Evolutionary conservation across 2,888 invertebrate species (phyloP), one percentile per base, ranked within the genome.

Genomic region (Gari tellinella): DNA sequence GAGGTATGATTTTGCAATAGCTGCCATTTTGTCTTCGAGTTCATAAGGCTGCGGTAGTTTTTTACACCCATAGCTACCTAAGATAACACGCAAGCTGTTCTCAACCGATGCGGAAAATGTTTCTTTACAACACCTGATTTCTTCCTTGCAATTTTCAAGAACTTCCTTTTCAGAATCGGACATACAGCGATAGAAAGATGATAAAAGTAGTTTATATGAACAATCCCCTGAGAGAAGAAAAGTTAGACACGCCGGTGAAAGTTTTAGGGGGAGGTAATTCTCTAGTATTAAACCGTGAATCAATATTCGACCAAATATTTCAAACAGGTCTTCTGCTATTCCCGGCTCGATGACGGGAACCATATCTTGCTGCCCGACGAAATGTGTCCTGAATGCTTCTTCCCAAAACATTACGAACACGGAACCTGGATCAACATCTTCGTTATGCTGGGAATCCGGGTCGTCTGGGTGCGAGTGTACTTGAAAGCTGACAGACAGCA

Each of bases 321-420:
- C 40, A 48, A 70, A 85, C 48, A 81, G 64, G 21, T 82, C 83
- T 1, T 78, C 77, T 12, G 68, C 68, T 8, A 56, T 65, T 43
- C 64, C 65, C 8, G 77, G 73, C 40, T 78, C 78, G 15, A 82
- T 51, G 2, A 80, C 43, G 8, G 84, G 81, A 21, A 81, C 78
- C 40, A 72, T 58, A 45, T 83, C 82, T 17, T 81, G 72, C 43
- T 81, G 69, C 23, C 84, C 84, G 15, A 72, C 72, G 37, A 85
- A 85, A 61, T 72, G 70, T 14, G 66, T 66, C 43, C 73, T 53
- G 45, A 85, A 81, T n/a, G 79, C 74, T 60, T 81, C 82, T n/a
- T 74, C 67, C 84, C 84, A 85, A 60, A 85, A 85, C 53, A 72
- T 73, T 0, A 77, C 77, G 37, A 83, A 74, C 19, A 74, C 53